Evolutionary conservation across 1,140 invertebrate species (phyloP).

Genomic region (Zophobas atratus): DNA sequence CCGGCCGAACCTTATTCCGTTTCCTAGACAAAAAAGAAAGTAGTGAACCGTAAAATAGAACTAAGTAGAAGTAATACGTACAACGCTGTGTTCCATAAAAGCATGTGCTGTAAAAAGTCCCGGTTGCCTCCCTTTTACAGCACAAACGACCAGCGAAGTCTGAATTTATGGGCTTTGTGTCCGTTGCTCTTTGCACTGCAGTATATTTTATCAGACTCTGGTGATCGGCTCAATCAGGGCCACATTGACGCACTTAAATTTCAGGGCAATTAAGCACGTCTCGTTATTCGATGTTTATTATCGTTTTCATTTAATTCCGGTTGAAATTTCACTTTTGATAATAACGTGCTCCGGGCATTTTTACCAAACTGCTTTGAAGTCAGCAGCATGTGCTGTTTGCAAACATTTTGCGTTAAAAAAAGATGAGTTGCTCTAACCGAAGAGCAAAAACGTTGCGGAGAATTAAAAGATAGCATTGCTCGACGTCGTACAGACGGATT

Average conservation of each 20-base stretch:
- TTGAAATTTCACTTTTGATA: slow-evolving; percentile 25
- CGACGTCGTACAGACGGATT: too few relatives aligned
- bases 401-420: too few relatives aligned
- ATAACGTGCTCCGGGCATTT: not conserved
- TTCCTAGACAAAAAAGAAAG: slow-evolving; percentile 17
- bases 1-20: not conserved
- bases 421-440: too few relatives aligned
- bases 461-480: too few relatives aligned
- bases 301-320: slow-evolving; percentile 5
- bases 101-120: slow-evolving; percentile 33
- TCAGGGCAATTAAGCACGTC: slow-evolving; percentile 31
- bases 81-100: slow-evolving; percentile 37
- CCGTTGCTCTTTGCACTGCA: slow-evolving; percentile 30
- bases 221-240: slow-evolving; percentile 26
- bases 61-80: slow-evolving; percentile 43
- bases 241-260: slow-evolving; percentile 32
- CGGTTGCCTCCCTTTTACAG: slow-evolving; percentile 36
- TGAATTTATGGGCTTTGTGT: slow-evolving; percentile 39
- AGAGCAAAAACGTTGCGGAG: too few relatives aligned
- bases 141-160: slow-evolving; percentile 37
- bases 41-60: slow-evolving; percentile 39
- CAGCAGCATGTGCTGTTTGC: not conserved
- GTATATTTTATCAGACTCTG: slow-evolving; percentile 34
- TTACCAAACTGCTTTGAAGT: slow-evolving; percentile 20
- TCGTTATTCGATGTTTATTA: slow-evolving; percentile 23